phyloP scores from a whole-genome alignment of 2,888 invertebrate species.

The Drosophila robusta region DNA sequence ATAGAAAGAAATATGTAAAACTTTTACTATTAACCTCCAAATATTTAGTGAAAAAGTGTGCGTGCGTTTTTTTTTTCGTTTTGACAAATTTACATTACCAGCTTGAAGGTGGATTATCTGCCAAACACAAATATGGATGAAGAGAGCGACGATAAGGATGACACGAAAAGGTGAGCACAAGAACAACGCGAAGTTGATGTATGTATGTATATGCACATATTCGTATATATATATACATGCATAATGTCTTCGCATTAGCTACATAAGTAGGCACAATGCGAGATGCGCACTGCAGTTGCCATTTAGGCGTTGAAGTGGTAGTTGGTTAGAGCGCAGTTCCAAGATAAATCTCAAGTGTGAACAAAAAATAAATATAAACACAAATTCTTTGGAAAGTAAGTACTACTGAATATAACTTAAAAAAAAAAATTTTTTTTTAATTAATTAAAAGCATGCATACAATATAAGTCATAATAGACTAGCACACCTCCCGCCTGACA shows the following conservation, averaged over 20 bases:
- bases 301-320: conserved; percentile 5
- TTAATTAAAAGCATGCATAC: no score
- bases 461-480: neutral
- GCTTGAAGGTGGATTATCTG: conserved; percentile 65
- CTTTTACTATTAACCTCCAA: neutral
- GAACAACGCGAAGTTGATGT: neutral
- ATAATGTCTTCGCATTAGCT: neutral
- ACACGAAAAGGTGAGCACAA: conserved; percentile 90
- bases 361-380: no score
- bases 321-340: no score
- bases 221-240: no score
- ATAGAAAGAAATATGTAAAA: conserved; percentile 41
- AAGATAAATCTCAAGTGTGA: no score
- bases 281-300: conserved; percentile 60
- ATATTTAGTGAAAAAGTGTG: conserved; percentile 13
- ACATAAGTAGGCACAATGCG: neutral
- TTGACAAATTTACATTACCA: conserved; percentile 6
- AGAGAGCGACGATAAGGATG: conserved; percentile 93
- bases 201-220: conserved; percentile 1
- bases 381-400: no score
- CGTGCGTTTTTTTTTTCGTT: conserved; percentile 5
- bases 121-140: conserved; percentile 88
- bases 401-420: no score
- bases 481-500: neutral
- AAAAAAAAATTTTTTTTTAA: no score